Conservation (phyloP, 2,113 vertebrate species). For the Panthera leo region DNA sequence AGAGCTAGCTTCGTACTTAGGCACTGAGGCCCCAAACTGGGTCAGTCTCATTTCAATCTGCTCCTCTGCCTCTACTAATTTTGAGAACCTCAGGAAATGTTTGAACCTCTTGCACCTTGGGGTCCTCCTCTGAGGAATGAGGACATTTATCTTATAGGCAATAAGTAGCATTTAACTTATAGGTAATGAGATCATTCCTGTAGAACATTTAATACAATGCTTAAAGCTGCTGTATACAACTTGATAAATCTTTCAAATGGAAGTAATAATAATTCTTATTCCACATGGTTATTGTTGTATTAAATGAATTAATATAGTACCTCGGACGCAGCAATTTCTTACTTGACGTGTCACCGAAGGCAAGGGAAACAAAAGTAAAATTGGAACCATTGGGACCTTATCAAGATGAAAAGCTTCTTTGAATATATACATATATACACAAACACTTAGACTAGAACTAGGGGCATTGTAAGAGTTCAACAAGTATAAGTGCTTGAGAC, state of each 20-base stretch:
- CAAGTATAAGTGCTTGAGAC: not conserved
- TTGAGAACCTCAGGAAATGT: not conserved
- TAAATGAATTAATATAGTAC: not conserved
- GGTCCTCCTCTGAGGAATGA: not conserved
- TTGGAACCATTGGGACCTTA: too few relatives aligned
- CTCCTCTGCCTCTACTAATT: not conserved
- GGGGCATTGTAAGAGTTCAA: not conserved
- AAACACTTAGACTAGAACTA: not conserved
- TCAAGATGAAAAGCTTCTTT: too few relatives aligned
- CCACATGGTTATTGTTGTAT: not conserved
- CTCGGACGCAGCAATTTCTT: too few relatives aligned
- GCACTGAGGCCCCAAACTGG: not conserved
- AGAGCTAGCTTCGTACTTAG: not conserved
- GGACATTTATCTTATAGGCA: not conserved
- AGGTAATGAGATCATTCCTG: not conserved
- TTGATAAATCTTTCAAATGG: not conserved
- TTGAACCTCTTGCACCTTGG: not conserved
- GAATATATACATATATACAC: too few relatives aligned
- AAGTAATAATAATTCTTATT: not conserved
- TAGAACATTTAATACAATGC: not conserved
- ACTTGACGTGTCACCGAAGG: too few relatives aligned
- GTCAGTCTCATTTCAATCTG: not conserved
- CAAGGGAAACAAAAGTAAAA: too few relatives aligned
- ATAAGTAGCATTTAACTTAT: not conserved
- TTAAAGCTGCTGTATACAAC: not conserved